A percentile compares a stretch with the other conserved stretches of the same genome.
These are phyloP conservation scores for Leucoma salicis DNA, from an alignment of 2,888 invertebrate species.

Conservation along the genomic window DNA sequence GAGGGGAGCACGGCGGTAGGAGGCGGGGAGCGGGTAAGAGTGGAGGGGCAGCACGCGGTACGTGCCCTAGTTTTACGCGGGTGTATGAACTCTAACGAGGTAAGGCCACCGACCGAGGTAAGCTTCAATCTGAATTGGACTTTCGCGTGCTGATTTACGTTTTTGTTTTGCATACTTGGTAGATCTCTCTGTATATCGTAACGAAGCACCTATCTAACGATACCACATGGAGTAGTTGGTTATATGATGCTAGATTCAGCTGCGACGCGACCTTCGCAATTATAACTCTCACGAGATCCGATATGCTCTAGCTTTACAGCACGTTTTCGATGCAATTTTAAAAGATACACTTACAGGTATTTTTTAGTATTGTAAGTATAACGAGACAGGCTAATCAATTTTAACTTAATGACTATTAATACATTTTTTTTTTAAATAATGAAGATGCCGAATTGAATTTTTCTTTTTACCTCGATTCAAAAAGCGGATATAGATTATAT, in stretches of 20 bases:
- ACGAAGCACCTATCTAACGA: slow-evolving; percentile 70
- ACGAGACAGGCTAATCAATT: too few relatives aligned
- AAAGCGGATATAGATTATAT: too few relatives aligned
- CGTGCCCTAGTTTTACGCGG: slow-evolving; percentile 80
- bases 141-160: slow-evolving; percentile 46
- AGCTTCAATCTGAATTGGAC: slow-evolving; percentile 52
- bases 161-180: slow-evolving; percentile 38
- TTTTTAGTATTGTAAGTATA: too few relatives aligned
- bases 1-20: slow-evolving; percentile 47
- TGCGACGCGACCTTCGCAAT: slow-evolving; percentile 75
- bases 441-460: too few relatives aligned
- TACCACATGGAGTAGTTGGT: slow-evolving; percentile 69
- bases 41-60: slow-evolving; percentile 63
- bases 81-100: slow-evolving; percentile 82
- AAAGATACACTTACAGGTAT: too few relatives aligned
- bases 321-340: neutral
- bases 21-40: slow-evolving; percentile 39
- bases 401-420: too few relatives aligned
- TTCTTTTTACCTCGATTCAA: too few relatives aligned
- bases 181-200: slow-evolving; percentile 63
- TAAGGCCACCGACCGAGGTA: slow-evolving; percentile 79
- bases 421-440: too few relatives aligned
- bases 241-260: slow-evolving; percentile 74
- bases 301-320: slow-evolving; percentile 30
- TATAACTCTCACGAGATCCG: slow-evolving; percentile 61